These are phyloP conservation scores for Temnothorax unifasciatus DNA, from an alignment of 2,888 invertebrate genomes.

Conservation along the genomic window DNA sequence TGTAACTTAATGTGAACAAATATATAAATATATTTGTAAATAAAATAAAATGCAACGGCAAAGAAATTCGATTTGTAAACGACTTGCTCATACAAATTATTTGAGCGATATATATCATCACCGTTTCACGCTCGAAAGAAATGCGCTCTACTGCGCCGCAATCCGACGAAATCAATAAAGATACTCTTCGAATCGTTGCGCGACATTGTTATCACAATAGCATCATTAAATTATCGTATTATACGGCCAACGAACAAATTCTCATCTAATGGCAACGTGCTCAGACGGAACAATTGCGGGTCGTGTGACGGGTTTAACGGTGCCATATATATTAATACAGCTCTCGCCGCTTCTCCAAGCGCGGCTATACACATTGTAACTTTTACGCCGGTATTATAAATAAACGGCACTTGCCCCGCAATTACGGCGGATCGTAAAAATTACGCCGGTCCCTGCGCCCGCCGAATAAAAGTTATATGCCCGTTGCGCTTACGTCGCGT, in stretches of 20 bases:
- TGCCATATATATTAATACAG: conserved; percentile 52
- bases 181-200: conserved; percentile 29
- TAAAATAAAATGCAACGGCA: neutral
- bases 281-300: conserved; percentile 47
- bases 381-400: conserved; percentile 50
- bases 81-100: neutral
- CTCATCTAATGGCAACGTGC: conserved; percentile 35
- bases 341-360: conserved; percentile 4
- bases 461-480: conserved; percentile 31
- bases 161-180: conserved; percentile 13
- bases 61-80: neutral
- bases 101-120: neutral
- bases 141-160: neutral
- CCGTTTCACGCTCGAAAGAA: neutral
- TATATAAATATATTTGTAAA: neutral
- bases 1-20: neutral
- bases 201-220: conserved; percentile 12
- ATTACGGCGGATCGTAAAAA: conserved; percentile 50
- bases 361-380: conserved; percentile 44
- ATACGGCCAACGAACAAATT: conserved; percentile 30
- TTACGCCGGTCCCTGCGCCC: conserved; percentile 7
- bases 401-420: conserved; percentile 50
- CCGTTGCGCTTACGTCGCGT: neutral
- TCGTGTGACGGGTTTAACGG: conserved; percentile 46
- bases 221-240: conserved; percentile 36